Evolutionary conservation across 2,888 invertebrate species (phyloP), one percentile per base, ranked within the genome.

Genomic region (Leptodirus hochenwartii): DNA sequence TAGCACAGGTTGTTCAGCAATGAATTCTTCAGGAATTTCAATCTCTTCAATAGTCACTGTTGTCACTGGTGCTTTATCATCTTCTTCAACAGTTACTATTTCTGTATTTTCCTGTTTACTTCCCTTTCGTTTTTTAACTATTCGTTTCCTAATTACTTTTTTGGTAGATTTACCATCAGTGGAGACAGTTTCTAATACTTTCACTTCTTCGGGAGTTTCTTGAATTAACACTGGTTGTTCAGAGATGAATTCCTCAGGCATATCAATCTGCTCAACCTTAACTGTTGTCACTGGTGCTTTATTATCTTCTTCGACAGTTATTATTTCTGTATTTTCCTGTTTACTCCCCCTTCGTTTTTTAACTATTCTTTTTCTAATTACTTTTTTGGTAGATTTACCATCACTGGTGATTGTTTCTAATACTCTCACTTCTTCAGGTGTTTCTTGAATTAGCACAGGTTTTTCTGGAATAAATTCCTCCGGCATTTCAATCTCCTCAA

Each of bases 321-420:
- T 42, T 33, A 54, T 52, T 44, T 58, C 50, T 14, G 53, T 51
- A n/a, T n/a, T n/a, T n/a, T n/a, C n/a, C n/a, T n/a, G n/a, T n/a
- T n/a, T n/a, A n/a, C n/a, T n/a, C n/a, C n/a, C n/a, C n/a, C n/a
- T n/a, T n/a, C n/a, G n/a, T n/a, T n/a, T n/a, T n/a, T n/a, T n/a
- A n/a, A n/a, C n/a, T n/a, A n/a, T n/a, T n/a, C n/a, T 43, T 24
- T 49, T 54, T 37, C 51, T 57, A 8, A 46, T 44, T 8, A 31
- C 22, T 20, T 36, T 25, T 22, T 36, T 39, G 28, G 26, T 34
- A 9, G 15, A 32, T 20, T 24, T 37, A 17, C 34, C 39, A 16
- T 39, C 37, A 16, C 30, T 27, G 6, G 37, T 23, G 27, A 28
- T 29, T 15, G 33, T 29, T 36, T 36, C 30, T 11, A 30, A 35